Conservation (phyloP, 1,140 invertebrate genomes). For the Pseudachorutes palmiensis region DNA sequence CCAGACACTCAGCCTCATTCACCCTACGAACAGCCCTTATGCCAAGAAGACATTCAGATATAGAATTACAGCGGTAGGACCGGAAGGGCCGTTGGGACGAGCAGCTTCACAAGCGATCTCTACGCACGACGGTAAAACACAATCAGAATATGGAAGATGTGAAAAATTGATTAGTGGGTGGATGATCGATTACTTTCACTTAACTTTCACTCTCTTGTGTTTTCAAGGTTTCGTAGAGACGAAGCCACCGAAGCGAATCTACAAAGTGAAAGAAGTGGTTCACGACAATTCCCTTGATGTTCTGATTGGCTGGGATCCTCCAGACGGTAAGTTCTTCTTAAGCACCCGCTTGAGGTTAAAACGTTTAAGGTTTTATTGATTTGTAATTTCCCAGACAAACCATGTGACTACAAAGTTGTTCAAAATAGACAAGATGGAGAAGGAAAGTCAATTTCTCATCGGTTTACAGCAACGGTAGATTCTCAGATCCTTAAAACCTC, state of each 20-base stretch:
- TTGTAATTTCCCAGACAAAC: constrained; percentile 1
- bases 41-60: constrained; percentile 15
- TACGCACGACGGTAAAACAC: constrained; percentile 24
- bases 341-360: too few relatives aligned
- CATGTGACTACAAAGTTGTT: constrained; percentile 7
- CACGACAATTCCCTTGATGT: constrained; percentile 21
- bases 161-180: too few relatives aligned
- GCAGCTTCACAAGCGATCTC: neutral
- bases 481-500: neutral
- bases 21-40: constrained; percentile 17
- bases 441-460: neutral
- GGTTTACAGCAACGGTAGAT: neutral
- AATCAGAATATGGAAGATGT: too few relatives aligned
- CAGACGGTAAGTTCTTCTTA: constrained; percentile 22
- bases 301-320: constrained; percentile 30
- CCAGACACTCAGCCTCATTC: constrained; percentile 12
- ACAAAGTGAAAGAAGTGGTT: constrained; percentile 2
- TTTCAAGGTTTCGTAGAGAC: too few relatives aligned
- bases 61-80: constrained; percentile 20
- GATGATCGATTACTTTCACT: too few relatives aligned
- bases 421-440: constrained; percentile 2
- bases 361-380: too few relatives aligned
- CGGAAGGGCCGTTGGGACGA: constrained; percentile 13
- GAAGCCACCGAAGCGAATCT: neutral
- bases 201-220: too few relatives aligned